Evolutionary conservation across 2,888 invertebrate genomes (phyloP), one percentile per base, ranked within the genome.

Genomic region (Troides aeacus): DNA sequence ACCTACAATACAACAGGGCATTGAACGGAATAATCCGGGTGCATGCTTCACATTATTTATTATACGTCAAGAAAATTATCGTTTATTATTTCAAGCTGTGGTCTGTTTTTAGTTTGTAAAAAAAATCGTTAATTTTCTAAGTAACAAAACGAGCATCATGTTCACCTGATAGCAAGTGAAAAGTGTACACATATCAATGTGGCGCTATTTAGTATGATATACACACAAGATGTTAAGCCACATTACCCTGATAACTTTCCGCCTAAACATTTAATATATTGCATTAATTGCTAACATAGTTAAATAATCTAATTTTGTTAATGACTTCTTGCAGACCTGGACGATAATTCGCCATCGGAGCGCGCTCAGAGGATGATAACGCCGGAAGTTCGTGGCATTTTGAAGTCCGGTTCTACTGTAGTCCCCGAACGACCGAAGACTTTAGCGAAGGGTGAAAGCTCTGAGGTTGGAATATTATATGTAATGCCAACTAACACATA

Each of bases 291-390:
- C 30, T 30, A 30, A 46, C 46, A 46, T 15, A 46, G 1, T 46
- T 15, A 46, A 46, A 10, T 15, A 46, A 15, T 46, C 15, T 10
- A 46, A 15, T 46, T 2, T 15, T 46, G 5, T 21, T 60, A 6
- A 23, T 60, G 30, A 15, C 67, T 64, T 12, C 71, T 84, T 83
- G 8, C 86, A 90, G 90, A 91, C 78, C 80, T 89, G 68, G 91
- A 91, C 66, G 92, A 91, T 61, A 91, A 88, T 71, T 80, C 86
- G 64, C 91, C 90, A 0, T 72, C 92, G 64, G 93, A 93, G 74
- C 93, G 94, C 75, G 94, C 94, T 5, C 93, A 93, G 74, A 86
- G 92, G 68, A 93, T 93, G 88, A 90, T 93, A 69, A 92, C 93
- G 15, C 92, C 90, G 0, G 93, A 93, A 80, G 90, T 93, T n/a